A percentile compares a stretch with the other conserved stretches of the same genome.
These are phyloP conservation scores for Agriopis aurantiaria DNA, from an alignment of 2,888 invertebrate species.

Conservation along the genomic window DNA sequence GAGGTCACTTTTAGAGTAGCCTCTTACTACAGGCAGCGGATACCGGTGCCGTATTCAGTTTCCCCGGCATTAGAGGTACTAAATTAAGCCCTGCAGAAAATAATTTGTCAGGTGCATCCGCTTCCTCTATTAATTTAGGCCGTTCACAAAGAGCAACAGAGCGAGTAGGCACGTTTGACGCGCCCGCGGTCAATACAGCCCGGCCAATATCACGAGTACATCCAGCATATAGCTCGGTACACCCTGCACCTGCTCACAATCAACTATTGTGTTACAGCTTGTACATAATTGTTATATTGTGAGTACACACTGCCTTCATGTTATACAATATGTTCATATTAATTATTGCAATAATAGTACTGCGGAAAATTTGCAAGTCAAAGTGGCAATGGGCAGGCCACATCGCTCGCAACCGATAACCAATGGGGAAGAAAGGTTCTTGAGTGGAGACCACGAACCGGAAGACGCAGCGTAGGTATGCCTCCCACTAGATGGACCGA, in stretches of 20 bases:
- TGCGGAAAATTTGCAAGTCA: too few relatives aligned
- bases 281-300: slow-evolving; percentile 26
- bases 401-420: too few relatives aligned
- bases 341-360: too few relatives aligned
- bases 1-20: too few relatives aligned
- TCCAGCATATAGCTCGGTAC: slow-evolving; percentile 55
- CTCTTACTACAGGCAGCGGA: too few relatives aligned
- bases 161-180: slow-evolving; percentile 68
- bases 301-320: neutral
- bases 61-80: too few relatives aligned
- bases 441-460: too few relatives aligned
- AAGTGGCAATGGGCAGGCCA: too few relatives aligned
- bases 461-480: too few relatives aligned
- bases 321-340: neutral
- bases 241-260: slow-evolving; percentile 71
- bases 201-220: slow-evolving; percentile 47
- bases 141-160: slow-evolving; percentile 60
- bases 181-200: slow-evolving; percentile 67
- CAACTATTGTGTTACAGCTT: slow-evolving; percentile 67
- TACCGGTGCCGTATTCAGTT: too few relatives aligned
- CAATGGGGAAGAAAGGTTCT: too few relatives aligned
- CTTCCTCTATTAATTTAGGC: slow-evolving; percentile 41
- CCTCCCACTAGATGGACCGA: too few relatives aligned
- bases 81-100: neutral
- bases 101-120: slow-evolving; percentile 35